These are phyloP conservation scores for Sardinella longiceps DNA, from an alignment of 2,797 vertebrate species.

Conservation along the genomic window DNA sequence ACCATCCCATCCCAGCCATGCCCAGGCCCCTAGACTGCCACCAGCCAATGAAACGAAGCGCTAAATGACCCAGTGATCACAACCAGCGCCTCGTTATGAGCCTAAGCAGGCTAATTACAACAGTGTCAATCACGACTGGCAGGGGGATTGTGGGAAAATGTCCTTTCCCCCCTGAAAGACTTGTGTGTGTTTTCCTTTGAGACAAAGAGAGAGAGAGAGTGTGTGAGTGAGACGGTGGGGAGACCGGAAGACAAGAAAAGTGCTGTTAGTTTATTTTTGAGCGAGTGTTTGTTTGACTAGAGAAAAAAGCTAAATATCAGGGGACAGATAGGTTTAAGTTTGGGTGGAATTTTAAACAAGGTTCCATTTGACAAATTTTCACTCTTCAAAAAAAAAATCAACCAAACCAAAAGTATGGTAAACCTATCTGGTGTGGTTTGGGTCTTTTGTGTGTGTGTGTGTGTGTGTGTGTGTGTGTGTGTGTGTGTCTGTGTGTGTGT, in stretches of 20 bases:
- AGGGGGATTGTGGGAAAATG: conserved; percentile 8
- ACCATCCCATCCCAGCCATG: background rate
- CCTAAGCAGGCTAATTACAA: background rate
- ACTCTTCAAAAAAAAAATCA: background rate
- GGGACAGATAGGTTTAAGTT: background rate
- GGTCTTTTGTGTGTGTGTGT: background rate
- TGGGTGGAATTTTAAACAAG: background rate
- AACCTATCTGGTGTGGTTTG: conserved; percentile 26
- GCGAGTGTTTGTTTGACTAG: conserved; percentile 31
- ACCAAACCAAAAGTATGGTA: background rate
- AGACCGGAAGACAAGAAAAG: background rate
- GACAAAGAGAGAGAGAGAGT: background rate
- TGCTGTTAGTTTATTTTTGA: conserved; percentile 16
- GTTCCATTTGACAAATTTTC: background rate
- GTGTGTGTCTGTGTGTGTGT: background rate
- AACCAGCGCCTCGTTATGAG: background rate
- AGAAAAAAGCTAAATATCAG: background rate
- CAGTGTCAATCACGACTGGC: background rate
- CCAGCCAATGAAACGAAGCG: background rate
- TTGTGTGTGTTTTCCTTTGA: conserved; percentile 18
- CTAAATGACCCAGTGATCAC: background rate
- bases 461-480: no score
- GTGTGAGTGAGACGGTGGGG: background rate
- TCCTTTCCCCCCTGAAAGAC: background rate
- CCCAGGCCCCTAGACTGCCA: background rate